These are phyloP conservation scores for Apamea sordens DNA, from an alignment of 2,888 invertebrate genomes.

Conservation along the genomic window DNA sequence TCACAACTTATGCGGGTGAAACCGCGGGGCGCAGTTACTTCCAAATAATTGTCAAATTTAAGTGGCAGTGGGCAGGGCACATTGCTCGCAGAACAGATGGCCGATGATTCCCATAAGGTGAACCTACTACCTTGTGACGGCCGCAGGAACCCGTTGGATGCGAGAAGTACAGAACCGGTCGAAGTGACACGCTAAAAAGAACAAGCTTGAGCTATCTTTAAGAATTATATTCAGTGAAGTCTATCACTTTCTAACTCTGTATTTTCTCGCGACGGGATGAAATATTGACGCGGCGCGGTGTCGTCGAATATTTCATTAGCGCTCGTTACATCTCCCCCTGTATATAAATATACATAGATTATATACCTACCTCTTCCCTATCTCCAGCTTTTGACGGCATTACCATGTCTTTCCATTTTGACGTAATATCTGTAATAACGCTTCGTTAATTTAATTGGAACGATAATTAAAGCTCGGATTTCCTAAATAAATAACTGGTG, in stretches of 20 bases:
- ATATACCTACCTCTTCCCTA: conserved; percentile 7
- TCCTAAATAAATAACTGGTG: conserved; percentile 23
- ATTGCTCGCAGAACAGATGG: no score
- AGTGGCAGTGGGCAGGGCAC: no score
- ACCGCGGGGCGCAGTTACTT: no score
- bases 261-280: conserved; percentile 64
- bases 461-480: conserved; percentile 37
- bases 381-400: conserved; percentile 38
- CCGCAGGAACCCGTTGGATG: no score
- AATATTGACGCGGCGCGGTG: conserved; percentile 74
- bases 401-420: conserved; percentile 51
- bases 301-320: conserved; percentile 80
- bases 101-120: no score
- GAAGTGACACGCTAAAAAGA: not conserved
- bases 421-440: conserved; percentile 44
- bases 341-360: conserved; percentile 45
- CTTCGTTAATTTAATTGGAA: conserved; percentile 52
- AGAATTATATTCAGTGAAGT: not conserved
- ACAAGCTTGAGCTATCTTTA: not conserved
- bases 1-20: no score
- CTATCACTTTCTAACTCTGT: conserved; percentile 33
- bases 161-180: no score
- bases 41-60: no score
- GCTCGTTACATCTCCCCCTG: conserved; percentile 63
- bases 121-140: no score